Base-by-base conservation (phyloP, 2,888 invertebrate genomes). In the Drosophila mimica region DNA sequence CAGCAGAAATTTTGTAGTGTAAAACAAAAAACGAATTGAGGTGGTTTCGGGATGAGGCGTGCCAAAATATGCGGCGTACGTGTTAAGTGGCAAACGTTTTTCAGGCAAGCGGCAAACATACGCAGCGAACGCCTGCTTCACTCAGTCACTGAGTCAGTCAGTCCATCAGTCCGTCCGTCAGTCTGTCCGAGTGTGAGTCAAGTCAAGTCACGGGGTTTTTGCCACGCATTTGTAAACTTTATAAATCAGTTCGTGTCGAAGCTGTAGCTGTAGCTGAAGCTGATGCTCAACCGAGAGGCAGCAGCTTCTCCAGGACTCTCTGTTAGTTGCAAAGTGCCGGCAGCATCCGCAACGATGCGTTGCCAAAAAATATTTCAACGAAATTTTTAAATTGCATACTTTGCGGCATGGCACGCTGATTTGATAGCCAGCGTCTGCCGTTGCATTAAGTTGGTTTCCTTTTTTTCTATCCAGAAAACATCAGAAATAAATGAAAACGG, bases 191-290 rank as follows among this genome's bases (percentile, higher is more conserved):
- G 76, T 63, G 81, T 40, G 43, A 58, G 75, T 58, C 75, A 60
- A 78, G 78, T 85, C 90, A 88, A 89, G 85, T 85, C 90, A 89
- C 90, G 85, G 83, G 76, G 74, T 81, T 90, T 90, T 88, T 86
- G 87, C 90, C 89, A 90, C 90, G 85, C 85, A 85, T 85, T 85
- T 85, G 85, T 90, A 85, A 90, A 85, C 85, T 85, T 85, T 90
- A 85, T 85, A 85, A 85, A 85, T 85, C 85, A 85, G 90, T 85
- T 90, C 85, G 85, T 90, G 85, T 85, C 85, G 85, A 90, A 88
- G 79, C 83, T 76, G 69, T 74, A 87, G 87, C 71, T 74, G 54
- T 15, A 58, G 58, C 51, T 53, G 17, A 30, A 60, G 40, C 34
- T 25, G 25, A 25, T 25, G 36, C 61, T 60, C 56, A 36, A 34